Evolutionary conservation across 2,888 invertebrate genomes (phyloP).

Genomic region (Embidobia sp.): DNA sequence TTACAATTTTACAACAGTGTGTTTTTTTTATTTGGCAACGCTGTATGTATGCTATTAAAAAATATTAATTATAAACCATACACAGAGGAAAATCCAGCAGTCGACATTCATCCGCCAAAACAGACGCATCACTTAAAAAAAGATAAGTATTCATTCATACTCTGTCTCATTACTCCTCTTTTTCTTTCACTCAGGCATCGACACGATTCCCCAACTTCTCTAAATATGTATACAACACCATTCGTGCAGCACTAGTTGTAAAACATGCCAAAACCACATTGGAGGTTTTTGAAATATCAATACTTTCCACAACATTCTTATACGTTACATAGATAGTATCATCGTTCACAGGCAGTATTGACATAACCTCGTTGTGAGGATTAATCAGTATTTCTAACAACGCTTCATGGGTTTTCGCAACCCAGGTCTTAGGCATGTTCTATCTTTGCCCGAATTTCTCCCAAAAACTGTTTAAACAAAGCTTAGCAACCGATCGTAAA

Average conservation of each 20-base stretch:
- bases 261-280: neutral
- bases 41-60: too few species aligned
- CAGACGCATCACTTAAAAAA: too few species aligned
- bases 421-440: slow-evolving; percentile 1
- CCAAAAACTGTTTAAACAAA: slow-evolving; percentile 39
- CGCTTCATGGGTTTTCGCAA: neutral
- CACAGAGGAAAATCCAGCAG: too few species aligned
- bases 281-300: neutral
- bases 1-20: too few species aligned
- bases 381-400: neutral
- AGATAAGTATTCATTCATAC: too few species aligned
- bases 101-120: too few species aligned
- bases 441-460: slow-evolving; percentile 32
- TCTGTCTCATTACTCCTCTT: too few species aligned
- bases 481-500: slow-evolving; percentile 17
- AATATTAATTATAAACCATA: too few species aligned
- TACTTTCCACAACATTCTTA: neutral
- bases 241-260: neutral
- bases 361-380: neutral
- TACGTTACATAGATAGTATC: neutral
- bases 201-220: neutral
- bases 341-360: neutral
- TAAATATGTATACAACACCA: neutral
- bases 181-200: too few species aligned
- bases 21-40: too few species aligned